Conservation (phyloP, 2,888 invertebrate species). For the Leptopilina drosophilae region DNA sequence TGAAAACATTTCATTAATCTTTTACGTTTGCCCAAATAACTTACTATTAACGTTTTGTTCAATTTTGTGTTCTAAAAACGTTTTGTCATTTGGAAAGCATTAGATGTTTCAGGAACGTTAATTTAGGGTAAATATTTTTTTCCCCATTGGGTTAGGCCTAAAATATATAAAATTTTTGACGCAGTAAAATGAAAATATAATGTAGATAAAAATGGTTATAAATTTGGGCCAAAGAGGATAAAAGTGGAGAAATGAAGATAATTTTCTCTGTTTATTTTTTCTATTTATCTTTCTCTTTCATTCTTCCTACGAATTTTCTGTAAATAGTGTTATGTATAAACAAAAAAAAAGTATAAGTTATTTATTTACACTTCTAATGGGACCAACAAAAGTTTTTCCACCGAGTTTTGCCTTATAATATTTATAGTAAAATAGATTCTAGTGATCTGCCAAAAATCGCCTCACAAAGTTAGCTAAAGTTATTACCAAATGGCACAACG, state of each 20-base stretch:
- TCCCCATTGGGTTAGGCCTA: too few relatives aligned
- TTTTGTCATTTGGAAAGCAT: too few relatives aligned
- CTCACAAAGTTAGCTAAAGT: conserved; percentile 62
- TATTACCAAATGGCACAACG: too few relatives aligned
- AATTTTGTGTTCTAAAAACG: too few relatives aligned
- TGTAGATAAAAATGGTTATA: not conserved
- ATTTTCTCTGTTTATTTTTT: conserved; percentile 38
- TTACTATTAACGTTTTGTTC: too few relatives aligned
- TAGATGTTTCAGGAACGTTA: too few relatives aligned
- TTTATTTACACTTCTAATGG: conserved; percentile 75
- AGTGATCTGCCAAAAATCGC: conserved; percentile 75
- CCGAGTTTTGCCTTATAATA: conserved; percentile 75
- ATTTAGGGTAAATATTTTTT: too few relatives aligned
- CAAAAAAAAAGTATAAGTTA: conserved; percentile 59
- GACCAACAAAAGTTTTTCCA: conserved; percentile 76
- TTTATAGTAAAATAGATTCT: conserved; percentile 63
- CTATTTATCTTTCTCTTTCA: conserved; percentile 6
- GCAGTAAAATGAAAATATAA: conserved; percentile 16
- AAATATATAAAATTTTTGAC: not conserved
- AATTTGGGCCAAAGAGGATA: conserved; percentile 18
- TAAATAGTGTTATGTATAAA: conserved; percentile 69
- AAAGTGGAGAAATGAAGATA: conserved; percentile 35
- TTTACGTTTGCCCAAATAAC: too few relatives aligned
- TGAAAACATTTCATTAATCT: too few relatives aligned
- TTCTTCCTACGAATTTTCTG: conserved; percentile 52